These are phyloP conservation scores for Zaprionus capensis DNA, from an alignment of 1,140 invertebrate genomes.

Conservation along the genomic window DNA sequence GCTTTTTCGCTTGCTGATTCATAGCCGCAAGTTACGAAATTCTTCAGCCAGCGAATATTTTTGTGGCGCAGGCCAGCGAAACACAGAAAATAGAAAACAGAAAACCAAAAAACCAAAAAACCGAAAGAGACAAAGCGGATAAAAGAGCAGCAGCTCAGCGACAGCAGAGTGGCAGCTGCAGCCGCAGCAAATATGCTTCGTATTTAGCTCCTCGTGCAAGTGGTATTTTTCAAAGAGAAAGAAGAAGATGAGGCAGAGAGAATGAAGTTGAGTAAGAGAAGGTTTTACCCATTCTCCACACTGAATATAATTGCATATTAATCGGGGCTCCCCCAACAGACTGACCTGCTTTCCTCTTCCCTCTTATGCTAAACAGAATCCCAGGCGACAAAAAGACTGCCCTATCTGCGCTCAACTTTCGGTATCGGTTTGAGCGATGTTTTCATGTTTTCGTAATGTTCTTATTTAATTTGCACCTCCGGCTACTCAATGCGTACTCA, in stretches of 20 bases:
- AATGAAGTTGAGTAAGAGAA: not conserved
- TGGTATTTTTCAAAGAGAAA: constrained; percentile 34
- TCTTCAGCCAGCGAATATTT: constrained; percentile 56
- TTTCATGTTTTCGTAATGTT: constrained; percentile 72
- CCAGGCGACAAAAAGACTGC: not conserved
- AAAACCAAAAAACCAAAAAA: not conserved
- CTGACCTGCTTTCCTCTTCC: not conserved
- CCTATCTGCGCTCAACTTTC: constrained; percentile 39
- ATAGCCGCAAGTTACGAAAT: constrained; percentile 75
- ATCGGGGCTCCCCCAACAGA: not conserved
- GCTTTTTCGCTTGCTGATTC: constrained; percentile 75
- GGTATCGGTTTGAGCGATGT: constrained; percentile 16
- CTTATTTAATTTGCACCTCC: constrained; percentile 77
- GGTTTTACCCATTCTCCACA: not conserved
- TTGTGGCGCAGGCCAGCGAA: constrained; percentile 9
- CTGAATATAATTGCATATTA: not conserved
- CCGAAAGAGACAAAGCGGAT: not conserved
- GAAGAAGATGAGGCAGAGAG: not conserved
- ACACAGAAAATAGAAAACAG: not conserved
- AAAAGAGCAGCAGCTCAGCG: constrained; percentile 28
- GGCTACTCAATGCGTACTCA: constrained; percentile 64
- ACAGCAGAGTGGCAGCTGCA: constrained; percentile 33
- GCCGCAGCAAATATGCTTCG: constrained; percentile 66
- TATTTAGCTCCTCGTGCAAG: constrained; percentile 56
- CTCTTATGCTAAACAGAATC: constrained; percentile 47